These are phyloP conservation scores for Oreochromis niloticus DNA, from an alignment of 2,113 vertebrate species.

Conservation along the genomic window DNA sequence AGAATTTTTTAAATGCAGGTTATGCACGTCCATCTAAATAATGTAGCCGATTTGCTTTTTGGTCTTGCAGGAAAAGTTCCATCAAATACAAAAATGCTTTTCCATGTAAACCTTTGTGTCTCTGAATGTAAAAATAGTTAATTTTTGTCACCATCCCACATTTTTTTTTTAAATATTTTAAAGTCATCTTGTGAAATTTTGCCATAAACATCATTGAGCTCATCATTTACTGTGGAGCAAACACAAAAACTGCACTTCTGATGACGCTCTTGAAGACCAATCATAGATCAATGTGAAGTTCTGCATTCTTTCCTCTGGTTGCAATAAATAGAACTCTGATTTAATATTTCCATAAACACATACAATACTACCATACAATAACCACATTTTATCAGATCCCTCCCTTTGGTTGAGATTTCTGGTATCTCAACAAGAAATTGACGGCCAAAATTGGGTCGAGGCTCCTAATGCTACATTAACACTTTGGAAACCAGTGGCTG, in stretches of 20 bases:
- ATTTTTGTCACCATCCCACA: not conserved
- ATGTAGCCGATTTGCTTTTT: not conserved
- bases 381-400: not conserved
- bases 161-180: not conserved
- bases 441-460: not conserved
- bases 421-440: not conserved
- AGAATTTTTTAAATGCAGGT: conserved; percentile 15
- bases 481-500: not conserved
- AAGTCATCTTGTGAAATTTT: not conserved
- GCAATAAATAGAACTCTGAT: not conserved
- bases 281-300: not conserved
- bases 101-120: not conserved
- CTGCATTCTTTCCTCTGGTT: not conserved
- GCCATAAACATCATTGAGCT: not conserved
- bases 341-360: not conserved
- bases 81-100: not conserved
- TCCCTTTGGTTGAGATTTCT: not conserved
- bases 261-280: not conserved
- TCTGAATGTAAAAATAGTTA: not conserved
- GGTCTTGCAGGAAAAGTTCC: not conserved
- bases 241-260: not conserved
- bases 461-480: not conserved
- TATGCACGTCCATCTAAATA: not conserved
- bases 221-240: not conserved
- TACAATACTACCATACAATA: not conserved